phyloP scores from a whole-genome alignment of 2,113 vertebrate genomes.

The Platysternon megacephalum region DNA sequence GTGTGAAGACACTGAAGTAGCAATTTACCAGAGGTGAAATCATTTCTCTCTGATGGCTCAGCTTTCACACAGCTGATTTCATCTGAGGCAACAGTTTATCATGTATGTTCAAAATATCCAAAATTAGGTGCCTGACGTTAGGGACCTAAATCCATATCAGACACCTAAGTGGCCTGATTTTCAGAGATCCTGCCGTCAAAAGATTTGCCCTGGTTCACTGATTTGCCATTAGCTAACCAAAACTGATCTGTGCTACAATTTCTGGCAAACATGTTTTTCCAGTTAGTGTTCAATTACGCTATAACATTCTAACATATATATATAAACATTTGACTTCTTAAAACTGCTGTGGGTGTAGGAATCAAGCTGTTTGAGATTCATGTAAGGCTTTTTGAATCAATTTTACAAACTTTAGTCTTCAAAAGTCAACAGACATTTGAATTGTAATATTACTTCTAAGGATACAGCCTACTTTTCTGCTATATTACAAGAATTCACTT shows the following conservation, averaged over 20 bases:
- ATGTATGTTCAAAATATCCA: conserved; percentile 38
- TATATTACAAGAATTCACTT: not conserved
- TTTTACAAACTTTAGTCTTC: not conserved
- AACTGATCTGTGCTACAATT: not conserved
- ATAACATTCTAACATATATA: not conserved
- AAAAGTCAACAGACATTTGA: not conserved
- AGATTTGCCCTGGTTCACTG: not conserved
- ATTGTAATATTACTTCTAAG: not conserved
- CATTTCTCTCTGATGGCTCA: conserved; percentile 28
- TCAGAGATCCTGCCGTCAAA: not conserved
- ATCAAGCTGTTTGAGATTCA: not conserved
- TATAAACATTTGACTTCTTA: not conserved
- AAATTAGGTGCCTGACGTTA: conserved; percentile 2
- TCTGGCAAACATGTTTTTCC: not conserved
- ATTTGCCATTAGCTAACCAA: not conserved
- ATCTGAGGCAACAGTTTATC: not conserved
- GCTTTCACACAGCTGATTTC: conserved; percentile 38
- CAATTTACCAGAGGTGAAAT: conserved; percentile 36
- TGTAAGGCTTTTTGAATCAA: not conserved
- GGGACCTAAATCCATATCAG: not conserved
- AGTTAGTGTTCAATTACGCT: not conserved
- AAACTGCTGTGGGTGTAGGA: not conserved
- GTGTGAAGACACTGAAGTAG: not conserved
- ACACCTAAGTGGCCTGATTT: not conserved
- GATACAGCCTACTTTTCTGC: not conserved